Base-by-base conservation (phyloP, 2,113 vertebrate species). In the Bujurquina vittata region DNA sequence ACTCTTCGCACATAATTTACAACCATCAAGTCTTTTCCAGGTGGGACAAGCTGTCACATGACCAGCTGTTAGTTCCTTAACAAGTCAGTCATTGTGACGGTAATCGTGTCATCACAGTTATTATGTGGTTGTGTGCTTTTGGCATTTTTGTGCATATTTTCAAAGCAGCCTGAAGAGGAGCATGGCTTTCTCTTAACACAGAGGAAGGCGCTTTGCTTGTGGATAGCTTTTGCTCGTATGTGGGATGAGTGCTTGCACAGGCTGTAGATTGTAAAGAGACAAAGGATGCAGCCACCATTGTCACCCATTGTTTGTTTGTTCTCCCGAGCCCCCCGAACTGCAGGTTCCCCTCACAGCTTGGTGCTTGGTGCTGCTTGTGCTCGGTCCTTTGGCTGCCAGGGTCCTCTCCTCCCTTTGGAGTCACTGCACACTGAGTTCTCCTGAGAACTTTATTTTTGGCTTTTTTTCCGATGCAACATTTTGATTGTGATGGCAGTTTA, bases 381-480 rank as follows among this genome's bases (percentile, higher is more conserved):
- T n/a, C n/a, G n/a, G n/a, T n/a, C n/a, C n/a, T 40, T 40, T 26
- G 26, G 37, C 37, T 40, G 37, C 1, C 37, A 40, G 2, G 37
- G 37, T 40, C 37, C 37, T 40, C 37, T 40, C 7, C 7, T 40
- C 10, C 37, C 37, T 40, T 40, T 40, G 10, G 33, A 63, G 61
- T 63, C 11, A 3, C 33, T 63, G 33, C 14, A 12, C 22, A 10
- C 10, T 10, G 7, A 35, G 33, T 7, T 35, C 35, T 37, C 9
- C 35, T 37, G 20, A 22, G 33, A 62, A 1, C 14, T 0, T 0
- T 1, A 14, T 7, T 10, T 12, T 7, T 37, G 0, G 33, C 33
- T 22, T 22, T 35, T 35, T 35, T 9, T 9, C 14, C 7, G 20
- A 40, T 40, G 20, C 22, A 40, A 63, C 7, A 22, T 40, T 63